These are phyloP conservation scores for Knipowitschia caucasica DNA, from an alignment of 2,797 vertebrate genomes.

Conservation along the genomic window DNA sequence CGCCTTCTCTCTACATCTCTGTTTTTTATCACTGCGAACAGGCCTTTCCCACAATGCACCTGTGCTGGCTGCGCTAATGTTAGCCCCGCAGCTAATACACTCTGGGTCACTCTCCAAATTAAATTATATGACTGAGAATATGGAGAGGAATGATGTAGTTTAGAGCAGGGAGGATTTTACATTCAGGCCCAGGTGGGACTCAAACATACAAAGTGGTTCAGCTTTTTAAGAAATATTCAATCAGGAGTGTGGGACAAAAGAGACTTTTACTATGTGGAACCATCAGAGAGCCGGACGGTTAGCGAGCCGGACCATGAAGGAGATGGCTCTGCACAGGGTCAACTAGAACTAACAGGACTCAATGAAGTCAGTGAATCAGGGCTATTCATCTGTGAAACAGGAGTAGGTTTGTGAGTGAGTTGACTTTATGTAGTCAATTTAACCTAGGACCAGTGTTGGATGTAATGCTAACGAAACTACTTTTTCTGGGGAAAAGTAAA, in stretches of 20 bases:
- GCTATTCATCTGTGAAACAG: too few species aligned
- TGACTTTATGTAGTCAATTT: too few species aligned
- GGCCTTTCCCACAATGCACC: conserved; percentile 7
- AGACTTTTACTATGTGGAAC: too few species aligned
- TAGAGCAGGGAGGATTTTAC: background rate
- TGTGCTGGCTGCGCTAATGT: background rate
- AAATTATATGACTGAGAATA: conserved; percentile 4
- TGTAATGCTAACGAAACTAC: too few species aligned
- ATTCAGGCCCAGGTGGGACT: background rate
- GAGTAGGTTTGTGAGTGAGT: too few species aligned
- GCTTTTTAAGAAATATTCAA: background rate
- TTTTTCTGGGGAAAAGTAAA: too few species aligned
- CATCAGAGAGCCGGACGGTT: too few species aligned
- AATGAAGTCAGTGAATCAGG: too few species aligned
- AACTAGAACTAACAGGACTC: too few species aligned
- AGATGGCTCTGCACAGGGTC: too few species aligned
- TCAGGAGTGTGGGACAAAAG: background rate
- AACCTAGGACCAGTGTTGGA: too few species aligned
- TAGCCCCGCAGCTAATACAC: background rate
- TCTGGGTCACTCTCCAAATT: background rate
- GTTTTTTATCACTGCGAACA: conserved; percentile 1
- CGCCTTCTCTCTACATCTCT: background rate
- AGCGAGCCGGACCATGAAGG: too few species aligned
- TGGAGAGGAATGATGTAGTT: background rate
- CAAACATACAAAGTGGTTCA: background rate